phyloP scores from a whole-genome alignment of 2,113 vertebrate species.

The Cacatua alba region DNA sequence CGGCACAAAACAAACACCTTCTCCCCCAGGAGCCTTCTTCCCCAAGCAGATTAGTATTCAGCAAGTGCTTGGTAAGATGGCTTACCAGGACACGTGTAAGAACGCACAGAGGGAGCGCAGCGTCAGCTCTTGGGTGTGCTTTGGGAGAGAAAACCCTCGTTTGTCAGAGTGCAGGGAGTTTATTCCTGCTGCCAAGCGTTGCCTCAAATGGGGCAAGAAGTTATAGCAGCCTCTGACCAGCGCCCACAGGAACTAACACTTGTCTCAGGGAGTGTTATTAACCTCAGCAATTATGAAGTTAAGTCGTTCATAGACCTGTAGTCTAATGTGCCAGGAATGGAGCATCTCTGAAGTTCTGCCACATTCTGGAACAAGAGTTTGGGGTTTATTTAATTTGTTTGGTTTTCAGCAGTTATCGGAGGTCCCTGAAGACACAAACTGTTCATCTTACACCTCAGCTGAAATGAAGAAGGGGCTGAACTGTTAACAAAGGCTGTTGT shows the following conservation, averaged over 20 bases:
- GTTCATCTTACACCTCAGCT: neutral
- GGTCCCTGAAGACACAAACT: neutral
- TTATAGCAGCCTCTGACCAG: neutral
- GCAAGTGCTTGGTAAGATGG: neutral
- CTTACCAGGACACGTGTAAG: neutral
- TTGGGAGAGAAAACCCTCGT: neutral
- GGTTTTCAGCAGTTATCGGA: neutral
- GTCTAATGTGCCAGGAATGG: neutral
- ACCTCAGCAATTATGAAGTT: neutral
- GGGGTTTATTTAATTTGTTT: neutral
- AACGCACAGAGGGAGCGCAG: rapidly evolving
- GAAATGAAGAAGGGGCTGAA: neutral
- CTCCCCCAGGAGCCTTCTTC: neutral
- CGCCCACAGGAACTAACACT: neutral
- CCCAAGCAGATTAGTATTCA: neutral
- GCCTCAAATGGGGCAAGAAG: neutral
- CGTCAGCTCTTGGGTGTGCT: rapidly evolving
- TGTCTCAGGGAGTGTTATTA: neutral
- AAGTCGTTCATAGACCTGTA: neutral
- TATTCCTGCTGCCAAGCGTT: neutral
- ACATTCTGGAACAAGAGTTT: neutral
- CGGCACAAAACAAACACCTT: neutral
- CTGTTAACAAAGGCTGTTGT: neutral
- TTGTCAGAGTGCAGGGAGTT: neutral
- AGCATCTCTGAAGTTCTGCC: neutral